Evolutionary conservation across 2,888 invertebrate species (phyloP).

Genomic region (Bhutanitis thaidina): DNA sequence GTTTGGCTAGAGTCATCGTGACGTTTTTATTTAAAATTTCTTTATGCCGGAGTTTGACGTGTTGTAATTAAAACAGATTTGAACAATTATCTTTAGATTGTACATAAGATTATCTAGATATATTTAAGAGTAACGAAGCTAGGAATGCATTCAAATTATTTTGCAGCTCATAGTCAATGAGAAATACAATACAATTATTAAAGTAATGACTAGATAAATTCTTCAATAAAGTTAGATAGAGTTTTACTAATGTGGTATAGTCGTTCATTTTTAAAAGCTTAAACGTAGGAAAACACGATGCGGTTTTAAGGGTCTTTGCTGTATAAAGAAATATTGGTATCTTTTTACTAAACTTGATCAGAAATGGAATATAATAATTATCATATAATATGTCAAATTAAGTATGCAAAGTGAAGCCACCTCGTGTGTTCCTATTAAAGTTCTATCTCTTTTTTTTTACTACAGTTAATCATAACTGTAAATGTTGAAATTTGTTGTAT

Average conservation of each 20-base stretch:
- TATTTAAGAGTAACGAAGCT: slow-evolving; percentile 65
- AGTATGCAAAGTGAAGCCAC: slow-evolving; percentile 15
- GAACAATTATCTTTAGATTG: slow-evolving; percentile 70
- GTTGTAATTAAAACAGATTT: slow-evolving; percentile 49
- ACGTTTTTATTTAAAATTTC: not conserved
- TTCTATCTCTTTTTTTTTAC: slow-evolving; percentile 1
- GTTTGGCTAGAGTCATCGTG: slow-evolving; percentile 23
- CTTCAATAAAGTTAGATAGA: slow-evolving; percentile 9
- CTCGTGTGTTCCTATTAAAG: slow-evolving; percentile 21
- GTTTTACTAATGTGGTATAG: slow-evolving; percentile 12
- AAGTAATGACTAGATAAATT: slow-evolving; percentile 50
- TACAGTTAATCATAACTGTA: slow-evolving; percentile 2
- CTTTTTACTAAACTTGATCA: not conserved
- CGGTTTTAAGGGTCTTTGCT: slow-evolving; percentile 13
- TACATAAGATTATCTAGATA: slow-evolving; percentile 75
- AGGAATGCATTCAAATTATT: slow-evolving; percentile 69
- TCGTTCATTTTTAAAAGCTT: slow-evolving; percentile 5
- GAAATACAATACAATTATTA: slow-evolving; percentile 40
- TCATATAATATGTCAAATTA: slow-evolving; percentile 6
- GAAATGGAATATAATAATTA: not conserved
- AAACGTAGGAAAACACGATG: slow-evolving; percentile 21
- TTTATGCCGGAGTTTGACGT: slow-evolving; percentile 31
- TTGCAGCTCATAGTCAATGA: slow-evolving; percentile 68
- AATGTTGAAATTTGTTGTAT: slow-evolving; percentile 17
- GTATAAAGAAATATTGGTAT: not conserved